A percentile compares a stretch with the other conserved stretches of the same genome.
Evolutionary conservation across 2,113 vertebrate species (phyloP).

Genomic region (Pelodiscus sinensis): DNA sequence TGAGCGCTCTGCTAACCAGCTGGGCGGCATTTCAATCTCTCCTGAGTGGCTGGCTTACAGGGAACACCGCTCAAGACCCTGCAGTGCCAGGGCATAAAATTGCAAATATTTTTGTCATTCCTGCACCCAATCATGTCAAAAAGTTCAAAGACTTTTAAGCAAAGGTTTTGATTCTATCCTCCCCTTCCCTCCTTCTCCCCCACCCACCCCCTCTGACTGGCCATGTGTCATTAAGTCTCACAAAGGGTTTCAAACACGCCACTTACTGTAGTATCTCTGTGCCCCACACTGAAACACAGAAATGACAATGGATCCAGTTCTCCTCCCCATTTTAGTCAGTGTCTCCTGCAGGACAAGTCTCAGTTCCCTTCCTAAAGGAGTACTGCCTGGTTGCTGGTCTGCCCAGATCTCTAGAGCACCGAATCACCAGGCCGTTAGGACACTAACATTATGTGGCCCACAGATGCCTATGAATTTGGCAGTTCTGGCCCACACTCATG

Average conservation of each 20-base stretch:
- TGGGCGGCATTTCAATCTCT: too few species aligned
- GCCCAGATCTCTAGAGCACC: not conserved
- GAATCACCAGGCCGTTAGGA: not conserved
- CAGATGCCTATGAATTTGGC: not conserved
- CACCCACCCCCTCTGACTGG: not conserved
- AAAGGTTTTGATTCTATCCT: too few species aligned
- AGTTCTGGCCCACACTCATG: accelerated
- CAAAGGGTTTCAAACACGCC: not conserved
- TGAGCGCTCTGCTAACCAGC: too few species aligned
- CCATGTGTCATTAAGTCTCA: not conserved
- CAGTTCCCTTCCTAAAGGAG: not conserved
- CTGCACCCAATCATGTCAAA: not conserved
- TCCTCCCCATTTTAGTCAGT: not conserved
- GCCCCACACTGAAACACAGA: not conserved
- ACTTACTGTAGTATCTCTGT: not conserved
- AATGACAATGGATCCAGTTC: not conserved
- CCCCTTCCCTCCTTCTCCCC: too few species aligned
- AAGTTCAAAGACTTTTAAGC: not conserved
- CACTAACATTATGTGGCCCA: not conserved
- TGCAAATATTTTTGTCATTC: constrained; percentile 5
- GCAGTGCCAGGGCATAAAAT: not conserved
- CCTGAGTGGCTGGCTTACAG: too few species aligned
- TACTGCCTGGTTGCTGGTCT: not conserved
- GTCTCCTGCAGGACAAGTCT: not conserved
- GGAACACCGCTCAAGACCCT: not conserved